A percentile compares a stretch with the other conserved stretches of the same genome.
Conservation (phyloP, 2,113 vertebrate species). For the Shinisaurus crocodilurus region DNA sequence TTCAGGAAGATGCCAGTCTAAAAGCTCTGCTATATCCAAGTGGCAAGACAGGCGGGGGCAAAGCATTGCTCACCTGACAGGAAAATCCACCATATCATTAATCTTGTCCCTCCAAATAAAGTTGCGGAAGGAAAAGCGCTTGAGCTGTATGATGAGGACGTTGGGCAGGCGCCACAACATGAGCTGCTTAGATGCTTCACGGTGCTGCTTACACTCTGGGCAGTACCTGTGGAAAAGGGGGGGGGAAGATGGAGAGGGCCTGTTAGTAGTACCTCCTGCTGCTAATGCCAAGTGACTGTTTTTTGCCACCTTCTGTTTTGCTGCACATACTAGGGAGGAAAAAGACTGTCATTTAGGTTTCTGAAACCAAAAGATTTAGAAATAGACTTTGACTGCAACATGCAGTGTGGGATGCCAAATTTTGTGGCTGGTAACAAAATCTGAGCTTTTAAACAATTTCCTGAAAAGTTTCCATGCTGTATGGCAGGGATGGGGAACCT, state of each 20-base stretch:
- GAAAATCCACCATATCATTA: constrained; percentile 98
- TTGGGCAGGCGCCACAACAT: constrained; percentile 96
- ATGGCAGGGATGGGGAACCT: no score
- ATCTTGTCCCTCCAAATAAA: constrained; percentile 99
- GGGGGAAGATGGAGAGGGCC: rapidly evolving
- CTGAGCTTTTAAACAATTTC: not conserved
- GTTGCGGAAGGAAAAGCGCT: constrained; percentile 98
- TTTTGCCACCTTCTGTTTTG: not conserved
- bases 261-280: not conserved
- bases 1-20: no score
- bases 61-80: constrained; percentile 84
- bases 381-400: not conserved
- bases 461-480: not conserved
- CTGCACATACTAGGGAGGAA: not conserved
- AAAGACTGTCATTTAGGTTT: not conserved
- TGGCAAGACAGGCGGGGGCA: not conserved
- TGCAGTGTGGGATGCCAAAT: not conserved
- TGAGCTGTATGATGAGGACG: constrained; percentile 96
- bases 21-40: rapidly evolving
- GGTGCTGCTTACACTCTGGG: constrained; percentile 97
- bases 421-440: not conserved
- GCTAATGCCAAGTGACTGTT: not conserved
- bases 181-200: constrained; percentile 96
- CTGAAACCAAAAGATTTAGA: not conserved
- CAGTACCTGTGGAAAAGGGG: constrained; percentile 84